phyloP scores from a whole-genome alignment of 2,888 invertebrate genomes.

The Lepidocyrtoides sp. region DNA sequence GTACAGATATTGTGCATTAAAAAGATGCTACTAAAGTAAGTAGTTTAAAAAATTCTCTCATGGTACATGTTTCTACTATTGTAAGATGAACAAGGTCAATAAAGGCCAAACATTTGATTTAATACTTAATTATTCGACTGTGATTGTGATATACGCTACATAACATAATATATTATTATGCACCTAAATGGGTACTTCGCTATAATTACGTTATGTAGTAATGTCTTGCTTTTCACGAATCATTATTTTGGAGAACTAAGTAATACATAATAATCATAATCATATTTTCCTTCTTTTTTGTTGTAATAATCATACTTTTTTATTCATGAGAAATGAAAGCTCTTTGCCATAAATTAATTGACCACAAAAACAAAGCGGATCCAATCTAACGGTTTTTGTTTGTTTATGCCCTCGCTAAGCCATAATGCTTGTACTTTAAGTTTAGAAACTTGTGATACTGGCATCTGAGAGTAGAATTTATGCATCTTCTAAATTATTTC shows the following conservation, averaged over 20 bases:
- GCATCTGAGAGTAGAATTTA: no score
- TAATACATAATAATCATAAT: slow-evolving; percentile 10
- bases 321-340: slow-evolving; percentile 9
- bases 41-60: no score
- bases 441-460: no score
- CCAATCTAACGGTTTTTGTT: slow-evolving; percentile 37
- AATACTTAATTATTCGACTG: not conserved
- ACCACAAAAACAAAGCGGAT: not conserved
- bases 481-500: no score
- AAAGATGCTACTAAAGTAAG: no score
- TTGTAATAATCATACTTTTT: not conserved
- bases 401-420: not conserved
- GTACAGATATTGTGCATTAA: no score
- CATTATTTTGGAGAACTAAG: slow-evolving; percentile 12
- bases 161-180: no score
- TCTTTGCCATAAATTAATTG: slow-evolving; percentile 27
- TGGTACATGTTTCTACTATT: not conserved
- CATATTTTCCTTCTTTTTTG: not conserved
- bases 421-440: no score
- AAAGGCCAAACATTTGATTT: slow-evolving; percentile 35
- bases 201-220: no score
- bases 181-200: no score
- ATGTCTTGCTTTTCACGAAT: no score
- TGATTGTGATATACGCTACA: not conserved
- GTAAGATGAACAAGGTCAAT: slow-evolving; percentile 29